Evolutionary conservation across 2,113 vertebrate species (phyloP), one percentile per base, ranked within the genome.

Genomic region (Ochotona princeps): DNA sequence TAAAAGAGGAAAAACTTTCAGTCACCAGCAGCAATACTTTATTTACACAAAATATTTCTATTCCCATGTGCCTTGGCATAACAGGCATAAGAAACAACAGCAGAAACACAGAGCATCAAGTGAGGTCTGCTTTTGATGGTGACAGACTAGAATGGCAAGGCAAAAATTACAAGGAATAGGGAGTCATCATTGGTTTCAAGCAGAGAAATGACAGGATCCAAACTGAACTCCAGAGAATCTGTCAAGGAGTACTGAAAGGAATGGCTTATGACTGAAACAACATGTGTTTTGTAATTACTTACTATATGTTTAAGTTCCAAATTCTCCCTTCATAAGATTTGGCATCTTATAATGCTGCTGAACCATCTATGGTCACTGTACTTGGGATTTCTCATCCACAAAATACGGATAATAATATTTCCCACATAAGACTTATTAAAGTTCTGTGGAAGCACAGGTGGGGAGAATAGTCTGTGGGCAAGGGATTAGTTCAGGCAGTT

Each of bases 31-130:
- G 18, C 49, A 5, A 0, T 26, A 51, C 25, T 35, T 63, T 28
- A 79, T 14, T 18, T 44, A 47, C 3, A 61, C 0, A 0, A 9
- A 73, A 2, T 25, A 12, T 14, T 60, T 32, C 66, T 44, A 15
- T 14, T 60, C 44, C 66, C 28, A 28, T 0, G 1, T 51, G 5
- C 0, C 25, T 47, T 23, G 38, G 9, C 9, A 25, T 26, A n/a
- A 49, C 44, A 1, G 4, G 13, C 44, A 28, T 26, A 15, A 26
- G 70, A 78, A 54, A 8, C 7, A 25, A 60, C 0, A 17, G 14
- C 26, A 54, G 65, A 30, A 38, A 13, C 28, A 6, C 4, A 75
- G 38, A 30, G 4, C 2, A 44, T 17, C 25, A n/a, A 1, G 7
- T 26, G 9, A 20, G 7, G 11, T 23, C 32, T 78, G 66, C 30